A percentile compares a stretch with the other conserved stretches of the same genome.
Evolutionary conservation across 2,797 vertebrate species (phyloP).

Genomic region (Aldrovandia affinis): DNA sequence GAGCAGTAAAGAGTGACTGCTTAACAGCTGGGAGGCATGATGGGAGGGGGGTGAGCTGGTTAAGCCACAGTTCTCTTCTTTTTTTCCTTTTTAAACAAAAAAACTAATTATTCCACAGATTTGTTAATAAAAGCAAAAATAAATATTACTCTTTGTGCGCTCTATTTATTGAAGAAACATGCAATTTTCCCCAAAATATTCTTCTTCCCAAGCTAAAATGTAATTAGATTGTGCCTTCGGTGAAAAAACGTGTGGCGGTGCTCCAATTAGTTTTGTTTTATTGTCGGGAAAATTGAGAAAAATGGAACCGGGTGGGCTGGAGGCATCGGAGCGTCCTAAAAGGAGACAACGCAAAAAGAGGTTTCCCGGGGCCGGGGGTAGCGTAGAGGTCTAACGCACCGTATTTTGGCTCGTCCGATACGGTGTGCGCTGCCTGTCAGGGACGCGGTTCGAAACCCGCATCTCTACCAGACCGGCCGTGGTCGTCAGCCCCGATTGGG

Average conservation of each 20-base stretch:
- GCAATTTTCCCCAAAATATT: slow-evolving; percentile 80
- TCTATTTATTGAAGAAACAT: slow-evolving; percentile 79
- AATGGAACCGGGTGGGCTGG: slow-evolving; percentile 69
- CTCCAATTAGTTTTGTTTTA: slow-evolving; percentile 83
- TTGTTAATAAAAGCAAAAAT: slow-evolving; percentile 81
- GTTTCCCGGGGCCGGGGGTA: no score
- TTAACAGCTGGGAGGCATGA: slow-evolving; percentile 35
- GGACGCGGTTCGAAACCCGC: no score
- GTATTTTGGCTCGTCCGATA: no score
- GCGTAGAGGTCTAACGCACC: no score
- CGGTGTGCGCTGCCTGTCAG: no score
- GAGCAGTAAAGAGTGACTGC: not conserved
- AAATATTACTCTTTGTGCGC: slow-evolving; percentile 84
- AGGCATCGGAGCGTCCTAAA: slow-evolving; percentile 67
- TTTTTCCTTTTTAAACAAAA: slow-evolving; percentile 51
- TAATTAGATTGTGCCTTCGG: slow-evolving; percentile 86
- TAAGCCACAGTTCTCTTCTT: slow-evolving; percentile 60
- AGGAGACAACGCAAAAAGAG: slow-evolving; percentile 55
- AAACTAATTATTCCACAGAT: slow-evolving; percentile 72
- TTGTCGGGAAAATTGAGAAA: slow-evolving; percentile 65
- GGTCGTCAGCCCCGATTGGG: no score
- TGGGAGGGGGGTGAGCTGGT: slow-evolving; percentile 38
- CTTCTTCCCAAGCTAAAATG: slow-evolving; percentile 76
- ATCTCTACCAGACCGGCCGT: no score
- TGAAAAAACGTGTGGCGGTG: slow-evolving; percentile 80